Percentiles rank a stretch among this genome's conserved stretches.
Evolutionary conservation across 2,797 vertebrate genomes (phyloP).

Genomic region (Acestrorhynchus altus): DNA sequence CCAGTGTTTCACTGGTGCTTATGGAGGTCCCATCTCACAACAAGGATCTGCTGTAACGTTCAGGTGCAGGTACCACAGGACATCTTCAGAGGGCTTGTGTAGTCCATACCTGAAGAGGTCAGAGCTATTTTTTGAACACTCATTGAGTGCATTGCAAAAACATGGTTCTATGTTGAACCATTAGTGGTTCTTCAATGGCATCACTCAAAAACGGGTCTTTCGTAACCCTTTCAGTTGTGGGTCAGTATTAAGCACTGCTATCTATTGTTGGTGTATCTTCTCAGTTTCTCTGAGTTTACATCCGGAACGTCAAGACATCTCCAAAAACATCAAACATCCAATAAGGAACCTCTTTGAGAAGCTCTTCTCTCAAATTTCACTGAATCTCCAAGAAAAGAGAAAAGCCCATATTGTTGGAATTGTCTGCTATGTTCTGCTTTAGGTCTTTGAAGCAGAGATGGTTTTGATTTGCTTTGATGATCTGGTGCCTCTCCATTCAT

Average conservation of each 20-base stretch:
- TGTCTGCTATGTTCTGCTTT: not conserved
- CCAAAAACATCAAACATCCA: conserved; percentile 30
- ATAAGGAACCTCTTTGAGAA: not conserved
- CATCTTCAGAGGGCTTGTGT: no score
- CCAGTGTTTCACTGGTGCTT: no score
- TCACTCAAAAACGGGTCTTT: no score
- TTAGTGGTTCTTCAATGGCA: no score
- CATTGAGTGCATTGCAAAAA: no score
- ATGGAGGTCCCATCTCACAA: no score
- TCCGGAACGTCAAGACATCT: conserved; percentile 17
- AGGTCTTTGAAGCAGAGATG: conserved; percentile 4
- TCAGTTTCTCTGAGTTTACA: conserved; percentile 24
- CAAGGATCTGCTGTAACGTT: no score
- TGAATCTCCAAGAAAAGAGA: not conserved
- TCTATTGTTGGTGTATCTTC: conserved; percentile 9
- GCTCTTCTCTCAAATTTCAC: not conserved
- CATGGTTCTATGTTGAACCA: no score
- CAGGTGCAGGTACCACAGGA: no score
- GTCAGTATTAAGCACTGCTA: not conserved
- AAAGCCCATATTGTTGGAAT: not conserved
- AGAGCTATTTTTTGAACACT: no score
- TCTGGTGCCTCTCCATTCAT: conserved; percentile 55
- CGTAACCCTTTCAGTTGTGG: not conserved
- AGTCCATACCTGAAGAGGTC: no score
- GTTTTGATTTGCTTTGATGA: conserved; percentile 5